These are phyloP conservation scores for Platycercus adscitus DNA, from an alignment of 2,113 vertebrate species.

Conservation along the genomic window DNA sequence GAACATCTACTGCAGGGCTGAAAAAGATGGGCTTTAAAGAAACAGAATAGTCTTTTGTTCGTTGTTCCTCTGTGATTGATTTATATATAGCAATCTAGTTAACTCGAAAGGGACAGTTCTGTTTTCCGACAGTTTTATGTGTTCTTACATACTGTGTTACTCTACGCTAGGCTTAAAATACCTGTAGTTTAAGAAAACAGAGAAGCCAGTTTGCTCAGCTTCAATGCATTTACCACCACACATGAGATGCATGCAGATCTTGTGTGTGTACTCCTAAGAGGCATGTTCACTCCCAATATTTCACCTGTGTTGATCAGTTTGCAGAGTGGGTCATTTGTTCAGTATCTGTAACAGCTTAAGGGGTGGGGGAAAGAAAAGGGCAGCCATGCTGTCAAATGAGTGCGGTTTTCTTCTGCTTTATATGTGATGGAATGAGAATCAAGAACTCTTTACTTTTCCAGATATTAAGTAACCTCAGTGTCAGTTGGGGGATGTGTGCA, in stretches of 20 bases:
- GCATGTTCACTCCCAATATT: background rate
- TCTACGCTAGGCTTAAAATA: background rate
- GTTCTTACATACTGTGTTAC: background rate
- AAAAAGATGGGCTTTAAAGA: slow-evolving; percentile 7
- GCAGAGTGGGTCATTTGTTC: background rate
- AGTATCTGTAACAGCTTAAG: background rate
- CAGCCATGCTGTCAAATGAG: background rate
- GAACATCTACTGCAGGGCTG: background rate
- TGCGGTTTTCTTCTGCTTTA: background rate
- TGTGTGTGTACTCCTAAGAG: background rate
- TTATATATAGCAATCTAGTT: slow-evolving; percentile 19
- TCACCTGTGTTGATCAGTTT: background rate
- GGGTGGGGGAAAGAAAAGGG: background rate
- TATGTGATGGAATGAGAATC: background rate
- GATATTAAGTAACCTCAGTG: background rate
- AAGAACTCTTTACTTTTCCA: background rate
- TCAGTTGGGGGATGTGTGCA: background rate
- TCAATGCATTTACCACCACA: background rate
- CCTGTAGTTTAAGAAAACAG: background rate
- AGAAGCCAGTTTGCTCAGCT: background rate
- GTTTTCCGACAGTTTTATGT: background rate
- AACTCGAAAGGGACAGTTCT: background rate
- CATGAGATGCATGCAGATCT: background rate
- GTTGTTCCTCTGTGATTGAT: background rate
- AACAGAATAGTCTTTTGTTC: slow-evolving; percentile 8